Percentiles rank a stretch among this genome's conserved stretches.
phyloP scores from a whole-genome alignment of 2,888 invertebrate species.

The Lingula anatina region DNA sequence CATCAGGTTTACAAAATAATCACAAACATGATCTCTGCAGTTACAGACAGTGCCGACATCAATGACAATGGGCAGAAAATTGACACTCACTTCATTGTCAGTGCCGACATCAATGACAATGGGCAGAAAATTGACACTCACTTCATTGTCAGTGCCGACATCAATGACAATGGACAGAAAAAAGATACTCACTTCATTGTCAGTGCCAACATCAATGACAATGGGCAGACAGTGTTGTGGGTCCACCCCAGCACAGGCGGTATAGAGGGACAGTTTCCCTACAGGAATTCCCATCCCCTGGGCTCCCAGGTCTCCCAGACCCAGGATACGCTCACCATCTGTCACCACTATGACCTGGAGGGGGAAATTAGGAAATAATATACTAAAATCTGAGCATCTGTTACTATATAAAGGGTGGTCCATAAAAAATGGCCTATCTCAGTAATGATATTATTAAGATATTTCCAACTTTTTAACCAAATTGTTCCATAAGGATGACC shows the following conservation, averaged over 20 bases:
- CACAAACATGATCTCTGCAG: too few relatives aligned
- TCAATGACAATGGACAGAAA: too few relatives aligned
- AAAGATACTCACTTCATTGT: constrained; percentile 65
- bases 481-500: too few relatives aligned
- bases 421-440: not conserved
- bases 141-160: too few relatives aligned
- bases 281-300: constrained; percentile 98
- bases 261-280: constrained; percentile 92
- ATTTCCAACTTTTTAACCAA: too few relatives aligned
- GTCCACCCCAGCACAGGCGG: constrained; percentile 91
- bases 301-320: constrained; percentile 92
- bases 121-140: too few relatives aligned
- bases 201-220: constrained; percentile 88
- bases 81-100: too few relatives aligned
- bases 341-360: constrained; percentile 70
- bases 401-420: not conserved
- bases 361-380: not conserved
- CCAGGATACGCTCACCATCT: constrained; percentile 94
- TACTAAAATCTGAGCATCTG: not conserved
- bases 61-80: too few relatives aligned
- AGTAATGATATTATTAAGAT: too few relatives aligned
- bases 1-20: too few relatives aligned
- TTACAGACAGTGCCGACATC: too few relatives aligned
- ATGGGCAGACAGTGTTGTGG: constrained; percentile 92
- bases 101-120: too few relatives aligned